Percentiles rank a stretch among this genome's conserved stretches.
Conservation (phyloP, 1,140 invertebrate species). For the Amphibalanus amphitrite region DNA sequence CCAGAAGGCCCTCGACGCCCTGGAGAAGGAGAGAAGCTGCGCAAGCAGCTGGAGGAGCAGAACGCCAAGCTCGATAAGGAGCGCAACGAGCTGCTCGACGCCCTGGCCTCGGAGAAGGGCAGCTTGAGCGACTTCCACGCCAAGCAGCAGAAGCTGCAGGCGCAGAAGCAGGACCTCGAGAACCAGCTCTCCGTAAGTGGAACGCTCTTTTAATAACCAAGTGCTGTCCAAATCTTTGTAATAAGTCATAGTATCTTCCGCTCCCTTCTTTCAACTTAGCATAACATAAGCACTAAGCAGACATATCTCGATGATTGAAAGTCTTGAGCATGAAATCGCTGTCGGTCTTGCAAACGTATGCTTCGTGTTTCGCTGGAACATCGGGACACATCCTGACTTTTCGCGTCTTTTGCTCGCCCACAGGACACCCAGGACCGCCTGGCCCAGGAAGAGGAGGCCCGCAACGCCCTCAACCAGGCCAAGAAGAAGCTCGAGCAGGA, state of each 20-base stretch:
- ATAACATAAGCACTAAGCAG: no score
- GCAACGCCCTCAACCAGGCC: constrained; percentile 65
- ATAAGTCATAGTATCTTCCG: no score
- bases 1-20: constrained; percentile 29
- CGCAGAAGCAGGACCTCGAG: constrained; percentile 93
- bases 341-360: no score
- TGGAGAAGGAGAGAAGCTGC: constrained; percentile 35
- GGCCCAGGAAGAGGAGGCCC: constrained; percentile 84
- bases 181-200: constrained; percentile 74
- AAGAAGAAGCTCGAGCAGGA: constrained; percentile 95
- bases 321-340: no score
- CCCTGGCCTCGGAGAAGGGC: constrained; percentile 80
- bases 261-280: no score
- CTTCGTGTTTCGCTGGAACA: no score
- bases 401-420: not conserved
- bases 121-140: constrained; percentile 76
- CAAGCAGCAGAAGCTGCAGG: constrained; percentile 72
- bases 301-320: no score
- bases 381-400: no score
- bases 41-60: constrained; percentile 40
- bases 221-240: no score
- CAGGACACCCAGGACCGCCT: constrained; percentile 91
- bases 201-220: no score
- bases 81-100: constrained; percentile 18
- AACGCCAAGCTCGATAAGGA: constrained; percentile 32